Evolutionary conservation across 1,140 invertebrate species (phyloP), one percentile per base, ranked within the genome.

Genomic region (Chionoecetes opilio): DNA sequence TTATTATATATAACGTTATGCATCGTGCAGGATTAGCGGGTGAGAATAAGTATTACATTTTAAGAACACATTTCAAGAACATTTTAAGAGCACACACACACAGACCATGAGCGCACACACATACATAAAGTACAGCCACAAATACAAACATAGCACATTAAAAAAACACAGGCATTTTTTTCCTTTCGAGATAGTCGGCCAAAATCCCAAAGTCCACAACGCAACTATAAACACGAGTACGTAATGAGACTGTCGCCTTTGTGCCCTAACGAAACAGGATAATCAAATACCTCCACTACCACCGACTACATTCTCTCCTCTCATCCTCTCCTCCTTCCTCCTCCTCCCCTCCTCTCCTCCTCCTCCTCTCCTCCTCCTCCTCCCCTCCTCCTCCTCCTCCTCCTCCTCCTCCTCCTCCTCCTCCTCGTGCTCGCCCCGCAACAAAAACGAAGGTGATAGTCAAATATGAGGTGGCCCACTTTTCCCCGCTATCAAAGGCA

Each of bases 391-490:
- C 89, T 31, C 3, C 89, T 63, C 89, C 26, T 91, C 35, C 17
- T 29, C 26, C n/a, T 46, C 38, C 46, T 34, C 17, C 90, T 34
- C 53, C 29, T 75, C 90, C n/a, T 32, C 31, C 46, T 32, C 41
- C 90, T 75, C 46, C 31, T 75, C 46, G 29, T 17, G 34, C 53
- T 34, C 46, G 46, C 34, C 46, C 46, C n/a, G 87, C n/a, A 46
- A 38, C 87, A 89, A 89, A 89, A 89, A 89, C 87, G 37, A 41
- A 46, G 87, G 87, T 89, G 87, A 89, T 89, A 89, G 35, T 89
- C 87, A 89, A 89, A 89, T 89, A 89, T 38, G 87, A 89, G 87
- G 87, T 41, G 87, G 87, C 37, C 37, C 87, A 46, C 41, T 89
- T 89, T 89, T 91, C 46, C 90, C 41, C 90, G 31, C 75, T 34